These are phyloP conservation scores for Drosophila kambysellisi DNA, from an alignment of 2,888 invertebrate genomes.

Conservation along the genomic window DNA sequence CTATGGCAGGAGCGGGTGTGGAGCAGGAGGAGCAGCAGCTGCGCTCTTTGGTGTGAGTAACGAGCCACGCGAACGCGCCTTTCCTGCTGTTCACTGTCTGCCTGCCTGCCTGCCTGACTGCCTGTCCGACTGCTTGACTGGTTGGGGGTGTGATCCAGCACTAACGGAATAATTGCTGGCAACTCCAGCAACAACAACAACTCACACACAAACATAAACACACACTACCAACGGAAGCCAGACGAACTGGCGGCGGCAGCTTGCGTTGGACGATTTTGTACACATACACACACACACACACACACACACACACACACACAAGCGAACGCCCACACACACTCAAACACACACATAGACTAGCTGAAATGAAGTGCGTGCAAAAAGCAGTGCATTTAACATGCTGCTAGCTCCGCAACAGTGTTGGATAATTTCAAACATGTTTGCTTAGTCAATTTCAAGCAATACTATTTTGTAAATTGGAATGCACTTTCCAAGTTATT, in stretches of 20 bases:
- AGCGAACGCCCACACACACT: conserved; percentile 3
- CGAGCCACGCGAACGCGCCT: conserved; percentile 78
- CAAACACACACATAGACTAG: neutral
- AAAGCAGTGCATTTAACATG: conserved; percentile 25
- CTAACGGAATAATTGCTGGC: conserved; percentile 80
- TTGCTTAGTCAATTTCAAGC: neutral
- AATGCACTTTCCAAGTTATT: neutral
- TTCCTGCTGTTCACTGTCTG: conserved; percentile 54
- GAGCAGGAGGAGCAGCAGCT: conserved; percentile 56
- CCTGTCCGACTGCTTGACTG: conserved; percentile 2
- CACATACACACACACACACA: conserved; percentile 35
- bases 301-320: conserved; percentile 6
- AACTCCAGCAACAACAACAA: conserved; percentile 61
- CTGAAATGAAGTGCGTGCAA: conserved; percentile 22
- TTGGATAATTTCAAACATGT: no score
- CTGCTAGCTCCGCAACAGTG: neutral
- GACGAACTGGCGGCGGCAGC: conserved; percentile 75
- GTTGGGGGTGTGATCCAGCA: conserved; percentile 65
- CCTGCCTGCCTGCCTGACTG: conserved; percentile 2
- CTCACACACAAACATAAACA: conserved; percentile 20
- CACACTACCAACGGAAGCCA: conserved; percentile 66
- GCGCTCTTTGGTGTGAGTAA: conserved; percentile 74
- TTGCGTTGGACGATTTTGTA: conserved; percentile 70
- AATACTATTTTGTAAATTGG: neutral
- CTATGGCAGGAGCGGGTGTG: neutral